These are phyloP conservation scores for Stomorhina lunata DNA, from an alignment of 2,888 invertebrate genomes.

Conservation along the genomic window DNA sequence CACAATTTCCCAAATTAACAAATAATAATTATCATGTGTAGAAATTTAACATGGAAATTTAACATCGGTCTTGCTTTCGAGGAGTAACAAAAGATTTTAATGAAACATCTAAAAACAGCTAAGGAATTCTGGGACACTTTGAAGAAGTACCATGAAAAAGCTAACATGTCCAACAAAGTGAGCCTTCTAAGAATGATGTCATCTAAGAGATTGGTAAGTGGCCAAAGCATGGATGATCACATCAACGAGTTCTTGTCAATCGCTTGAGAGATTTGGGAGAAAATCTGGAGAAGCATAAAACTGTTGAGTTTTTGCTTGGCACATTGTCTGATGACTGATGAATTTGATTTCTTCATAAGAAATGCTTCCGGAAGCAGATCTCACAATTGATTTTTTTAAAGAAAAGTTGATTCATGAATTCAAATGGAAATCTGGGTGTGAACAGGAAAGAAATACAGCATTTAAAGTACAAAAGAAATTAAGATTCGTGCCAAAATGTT, in stretches of 20 bases:
- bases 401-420: slow-evolving; percentile 49
- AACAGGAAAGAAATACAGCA: not conserved
- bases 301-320: slow-evolving; percentile 35
- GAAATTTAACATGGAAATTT: no score
- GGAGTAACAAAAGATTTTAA: slow-evolving; percentile 15
- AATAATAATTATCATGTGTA: no score
- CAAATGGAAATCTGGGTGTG: slow-evolving; percentile 11
- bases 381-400: slow-evolving; percentile 31
- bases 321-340: slow-evolving; percentile 47
- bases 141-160: slow-evolving; percentile 8
- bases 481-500: slow-evolving; percentile 27
- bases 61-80: slow-evolving; percentile 9
- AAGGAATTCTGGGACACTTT: slow-evolving; percentile 38
- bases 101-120: slow-evolving; percentile 16
- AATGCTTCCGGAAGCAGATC: slow-evolving; percentile 32
- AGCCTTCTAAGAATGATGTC: slow-evolving; percentile 27
- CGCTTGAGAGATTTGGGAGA: slow-evolving; percentile 47
- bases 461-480: slow-evolving; percentile 38
- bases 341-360: slow-evolving; percentile 41
- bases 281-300: slow-evolving; percentile 21
- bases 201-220: not conserved
- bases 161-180: slow-evolving; percentile 16
- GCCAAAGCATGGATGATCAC: slow-evolving; percentile 36
- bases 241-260: slow-evolving; percentile 32
- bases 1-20: no score